Conservation (phyloP, 2,113 vertebrate genomes). For the Lanius collurio region DNA sequence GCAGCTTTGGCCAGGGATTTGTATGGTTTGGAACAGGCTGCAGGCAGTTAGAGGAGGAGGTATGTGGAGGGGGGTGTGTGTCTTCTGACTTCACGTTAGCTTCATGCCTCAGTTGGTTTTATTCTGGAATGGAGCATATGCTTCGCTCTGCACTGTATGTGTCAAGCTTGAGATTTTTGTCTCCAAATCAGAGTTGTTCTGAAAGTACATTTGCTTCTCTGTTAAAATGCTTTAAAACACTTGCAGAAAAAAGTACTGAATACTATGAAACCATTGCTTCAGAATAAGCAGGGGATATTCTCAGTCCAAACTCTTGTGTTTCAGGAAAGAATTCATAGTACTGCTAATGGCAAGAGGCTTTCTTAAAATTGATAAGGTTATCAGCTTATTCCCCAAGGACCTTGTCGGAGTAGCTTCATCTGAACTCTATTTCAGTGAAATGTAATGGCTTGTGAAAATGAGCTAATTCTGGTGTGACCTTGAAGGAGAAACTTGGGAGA, state of each 20-base stretch:
- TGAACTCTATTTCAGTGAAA: neutral
- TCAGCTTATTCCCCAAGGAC: neutral
- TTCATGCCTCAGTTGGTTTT: slow-evolving; percentile 11
- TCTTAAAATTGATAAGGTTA: neutral
- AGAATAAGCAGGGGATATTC: neutral
- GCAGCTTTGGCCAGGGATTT: neutral
- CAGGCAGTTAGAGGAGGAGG: slow-evolving; percentile 2
- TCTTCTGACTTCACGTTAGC: neutral
- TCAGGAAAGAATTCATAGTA: neutral
- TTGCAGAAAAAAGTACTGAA: neutral
- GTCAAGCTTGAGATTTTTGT: neutral
- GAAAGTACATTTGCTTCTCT: neutral
- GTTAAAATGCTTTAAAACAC: neutral
- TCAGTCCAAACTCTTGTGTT: neutral
- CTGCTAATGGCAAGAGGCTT: neutral
- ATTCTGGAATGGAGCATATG: slow-evolving; percentile 53
- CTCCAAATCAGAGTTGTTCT: neutral
- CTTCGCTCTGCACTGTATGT: neutral
- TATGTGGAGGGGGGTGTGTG: neutral
- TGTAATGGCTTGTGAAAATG: neutral
- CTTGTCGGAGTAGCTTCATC: neutral
- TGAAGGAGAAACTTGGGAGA: neutral
- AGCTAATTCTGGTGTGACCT: neutral
- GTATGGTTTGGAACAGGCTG: neutral
- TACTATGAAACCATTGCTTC: neutral